Percentiles rank a stretch among this genome's conserved stretches.
Evolutionary conservation across 23 tunicate genomes (phyloP).

Genomic region (Botrylloides violaceus): DNA sequence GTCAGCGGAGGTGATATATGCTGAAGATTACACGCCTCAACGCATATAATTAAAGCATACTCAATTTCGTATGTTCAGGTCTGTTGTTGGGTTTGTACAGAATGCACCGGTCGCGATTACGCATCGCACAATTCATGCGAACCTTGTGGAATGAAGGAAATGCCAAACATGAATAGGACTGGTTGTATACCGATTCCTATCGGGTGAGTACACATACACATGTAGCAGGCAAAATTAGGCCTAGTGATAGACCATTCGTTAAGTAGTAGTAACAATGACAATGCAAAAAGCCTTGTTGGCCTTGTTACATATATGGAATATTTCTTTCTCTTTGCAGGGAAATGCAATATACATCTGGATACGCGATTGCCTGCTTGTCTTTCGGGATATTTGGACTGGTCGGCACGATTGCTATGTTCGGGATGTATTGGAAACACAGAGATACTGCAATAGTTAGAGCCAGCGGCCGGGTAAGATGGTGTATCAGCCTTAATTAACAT

Average conservation of each 20-base stretch:
- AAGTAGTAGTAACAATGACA: no score
- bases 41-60: not conserved
- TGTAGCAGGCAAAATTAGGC: no score
- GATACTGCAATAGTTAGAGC: constrained; percentile 57
- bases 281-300: no score
- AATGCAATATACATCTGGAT: not conserved
- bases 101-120: constrained; percentile 28
- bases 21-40: not conserved
- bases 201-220: no score
- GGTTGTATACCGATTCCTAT: constrained; percentile 31
- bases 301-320: no score
- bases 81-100: constrained; percentile 58
- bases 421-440: constrained; percentile 18
- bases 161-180: constrained; percentile 13
- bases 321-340: constrained; percentile 21
- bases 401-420: constrained; percentile 15
- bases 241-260: no score
- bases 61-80: constrained; percentile 7
- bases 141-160: constrained; percentile 17
- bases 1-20: not conserved
- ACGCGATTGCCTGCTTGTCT: constrained; percentile 28
- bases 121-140: constrained; percentile 32
- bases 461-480: constrained; percentile 41
- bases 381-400: constrained; percentile 31
- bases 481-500: no score